Percentiles rank a stretch among this genome's conserved stretches.
Conservation (phyloP, 2,113 vertebrate genomes). For the Malurus melanocephalus region DNA sequence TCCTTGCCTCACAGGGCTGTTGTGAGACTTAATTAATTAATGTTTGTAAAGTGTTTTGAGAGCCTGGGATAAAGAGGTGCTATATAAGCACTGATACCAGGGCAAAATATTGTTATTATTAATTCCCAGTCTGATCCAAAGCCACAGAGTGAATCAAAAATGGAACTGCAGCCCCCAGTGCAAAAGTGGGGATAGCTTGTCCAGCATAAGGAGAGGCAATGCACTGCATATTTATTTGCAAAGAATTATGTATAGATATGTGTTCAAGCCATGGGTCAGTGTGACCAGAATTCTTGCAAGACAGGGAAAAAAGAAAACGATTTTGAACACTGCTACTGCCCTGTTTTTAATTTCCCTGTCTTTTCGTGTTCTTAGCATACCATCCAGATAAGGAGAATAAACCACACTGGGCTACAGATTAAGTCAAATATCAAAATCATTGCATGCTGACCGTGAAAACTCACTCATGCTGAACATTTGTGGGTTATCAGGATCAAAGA, state of each 20-base stretch:
- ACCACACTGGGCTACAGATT: conserved; percentile 62
- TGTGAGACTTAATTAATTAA: conserved; percentile 68
- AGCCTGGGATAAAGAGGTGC: conserved; percentile 42
- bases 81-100: conserved; percentile 27
- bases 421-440: conserved; percentile 73
- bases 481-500: conserved; percentile 78
- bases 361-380: conserved; percentile 66
- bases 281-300: conserved; percentile 18
- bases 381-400: conserved; percentile 71
- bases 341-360: conserved; percentile 72
- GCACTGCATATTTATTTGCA: conserved; percentile 27
- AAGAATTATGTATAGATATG: background rate
- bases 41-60: conserved; percentile 57
- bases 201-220: background rate
- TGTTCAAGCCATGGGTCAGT: conserved; percentile 20
- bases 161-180: background rate
- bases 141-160: background rate
- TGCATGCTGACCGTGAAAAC: conserved; percentile 69
- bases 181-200: background rate
- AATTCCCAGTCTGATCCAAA: conserved; percentile 13
- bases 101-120: conserved; percentile 38
- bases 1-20: conserved; percentile 49
- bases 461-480: conserved; percentile 74
- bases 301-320: background rate
- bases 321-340: conserved; percentile 5